Percentiles rank a stretch among this genome's conserved stretches.
phyloP scores from a whole-genome alignment of 2,797 vertebrate genomes.

The Xiphophorus birchmanni region DNA sequence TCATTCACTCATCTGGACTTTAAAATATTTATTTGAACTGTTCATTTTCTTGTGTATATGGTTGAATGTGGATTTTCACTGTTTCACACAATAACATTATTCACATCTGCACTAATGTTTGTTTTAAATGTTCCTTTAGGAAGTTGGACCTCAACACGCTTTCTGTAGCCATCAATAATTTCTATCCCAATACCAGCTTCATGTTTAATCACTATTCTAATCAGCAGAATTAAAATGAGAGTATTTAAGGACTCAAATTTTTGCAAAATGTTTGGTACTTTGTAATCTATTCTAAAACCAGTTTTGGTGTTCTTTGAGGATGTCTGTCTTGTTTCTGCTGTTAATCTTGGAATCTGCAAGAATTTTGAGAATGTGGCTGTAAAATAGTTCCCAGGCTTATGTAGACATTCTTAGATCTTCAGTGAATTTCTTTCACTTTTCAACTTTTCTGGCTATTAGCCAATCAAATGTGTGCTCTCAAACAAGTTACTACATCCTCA shows the following conservation, averaged over 20 bases:
- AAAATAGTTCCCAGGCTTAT: not conserved
- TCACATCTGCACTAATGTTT: not conserved
- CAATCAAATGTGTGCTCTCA: not conserved
- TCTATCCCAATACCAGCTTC: not conserved
- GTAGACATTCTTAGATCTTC: not conserved
- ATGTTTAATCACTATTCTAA: not conserved
- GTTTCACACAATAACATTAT: not conserved
- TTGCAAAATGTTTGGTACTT: not conserved
- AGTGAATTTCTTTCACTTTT: not conserved
- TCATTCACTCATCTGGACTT: not conserved
- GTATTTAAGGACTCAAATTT: not conserved
- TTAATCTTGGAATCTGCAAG: not conserved
- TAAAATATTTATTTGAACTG: not conserved
- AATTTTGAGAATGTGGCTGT: not conserved
- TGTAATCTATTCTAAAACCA: not conserved
- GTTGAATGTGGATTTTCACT: not conserved
- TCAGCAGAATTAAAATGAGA: not conserved
- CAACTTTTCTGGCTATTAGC: not conserved
- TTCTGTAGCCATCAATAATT: not conserved
- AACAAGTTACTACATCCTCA: not conserved
- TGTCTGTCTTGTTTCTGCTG: not conserved
- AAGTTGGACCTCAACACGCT: not conserved
- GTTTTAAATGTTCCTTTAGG: not conserved
- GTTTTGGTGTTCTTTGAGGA: not conserved
- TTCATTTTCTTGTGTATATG: not conserved